These are phyloP conservation scores for Nymphicus hollandicus DNA, from an alignment of 2,113 vertebrate genomes.

Conservation along the genomic window DNA sequence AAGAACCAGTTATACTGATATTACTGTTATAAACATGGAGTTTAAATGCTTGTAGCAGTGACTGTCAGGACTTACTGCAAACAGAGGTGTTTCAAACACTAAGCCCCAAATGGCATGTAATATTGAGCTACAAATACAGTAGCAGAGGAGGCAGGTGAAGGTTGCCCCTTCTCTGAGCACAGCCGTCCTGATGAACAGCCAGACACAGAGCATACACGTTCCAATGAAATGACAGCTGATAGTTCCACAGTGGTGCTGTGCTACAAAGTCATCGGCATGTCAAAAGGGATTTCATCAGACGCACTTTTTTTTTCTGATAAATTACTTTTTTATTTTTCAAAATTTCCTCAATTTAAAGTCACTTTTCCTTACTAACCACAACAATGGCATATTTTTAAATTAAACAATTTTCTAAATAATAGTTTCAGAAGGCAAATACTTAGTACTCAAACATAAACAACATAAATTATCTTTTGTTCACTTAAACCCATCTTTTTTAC, in stretches of 20 bases:
- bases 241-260: not conserved
- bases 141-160: not conserved
- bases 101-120: not conserved
- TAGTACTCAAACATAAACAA: not conserved
- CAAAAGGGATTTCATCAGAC: not conserved
- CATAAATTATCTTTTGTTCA: not conserved
- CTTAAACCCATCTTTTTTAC: not conserved
- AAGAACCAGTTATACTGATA: no score
- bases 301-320: slow-evolving; percentile 22
- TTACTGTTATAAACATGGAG: accelerated
- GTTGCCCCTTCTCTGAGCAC: not conserved
- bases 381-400: not conserved
- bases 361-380: not conserved
- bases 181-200: not conserved
- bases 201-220: accelerated
- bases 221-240: not conserved
- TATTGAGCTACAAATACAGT: not conserved
- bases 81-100: not conserved
- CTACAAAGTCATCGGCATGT: not conserved
- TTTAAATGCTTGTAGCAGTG: not conserved
- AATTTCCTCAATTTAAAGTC: slow-evolving; percentile 6
- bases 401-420: not conserved
- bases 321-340: slow-evolving; percentile 53
- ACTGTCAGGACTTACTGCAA: not conserved
- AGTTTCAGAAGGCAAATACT: slow-evolving; percentile 25